Conservation (phyloP, 1,140 invertebrate species). For the Ceratosolen fusciceps region DNA sequence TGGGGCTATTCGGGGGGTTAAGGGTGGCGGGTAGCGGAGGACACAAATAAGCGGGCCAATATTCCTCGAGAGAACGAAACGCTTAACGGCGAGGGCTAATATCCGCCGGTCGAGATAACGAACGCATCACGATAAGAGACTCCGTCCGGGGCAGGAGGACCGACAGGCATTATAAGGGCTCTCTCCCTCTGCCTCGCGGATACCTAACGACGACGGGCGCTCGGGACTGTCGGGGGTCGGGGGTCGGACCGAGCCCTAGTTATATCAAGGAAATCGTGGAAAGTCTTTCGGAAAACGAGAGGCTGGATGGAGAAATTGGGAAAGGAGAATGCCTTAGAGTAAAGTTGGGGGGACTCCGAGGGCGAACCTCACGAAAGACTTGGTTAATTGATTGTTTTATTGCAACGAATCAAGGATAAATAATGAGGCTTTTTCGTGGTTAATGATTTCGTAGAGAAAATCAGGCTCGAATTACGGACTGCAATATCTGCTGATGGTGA, state of each 20-base stretch:
- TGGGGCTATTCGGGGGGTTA: no score
- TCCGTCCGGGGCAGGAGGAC: not conserved
- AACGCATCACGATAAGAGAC: slow-evolving; percentile 42
- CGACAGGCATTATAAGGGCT: not conserved
- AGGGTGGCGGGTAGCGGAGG: no score
- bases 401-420: not conserved
- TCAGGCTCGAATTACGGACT: not conserved
- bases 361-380: not conserved
- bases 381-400: slow-evolving; percentile 11
- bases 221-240: slow-evolving; percentile 12
- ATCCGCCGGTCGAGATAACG: slow-evolving; percentile 50
- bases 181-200: not conserved
- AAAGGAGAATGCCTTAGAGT: not conserved
- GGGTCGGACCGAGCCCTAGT: no score
- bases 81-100: slow-evolving; percentile 42
- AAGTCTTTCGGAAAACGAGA: slow-evolving; percentile 1
- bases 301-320: not conserved
- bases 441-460: not conserved
- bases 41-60: slow-evolving; percentile 29
- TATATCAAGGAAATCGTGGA: slow-evolving; percentile 12
- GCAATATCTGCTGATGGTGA: not conserved
- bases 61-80: slow-evolving; percentile 38
- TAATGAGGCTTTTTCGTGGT: not conserved
- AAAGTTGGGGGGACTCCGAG: not conserved
- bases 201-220: not conserved